Conservation (phyloP, 2,797 vertebrate species). For the Pangasius mekongensis region DNA sequence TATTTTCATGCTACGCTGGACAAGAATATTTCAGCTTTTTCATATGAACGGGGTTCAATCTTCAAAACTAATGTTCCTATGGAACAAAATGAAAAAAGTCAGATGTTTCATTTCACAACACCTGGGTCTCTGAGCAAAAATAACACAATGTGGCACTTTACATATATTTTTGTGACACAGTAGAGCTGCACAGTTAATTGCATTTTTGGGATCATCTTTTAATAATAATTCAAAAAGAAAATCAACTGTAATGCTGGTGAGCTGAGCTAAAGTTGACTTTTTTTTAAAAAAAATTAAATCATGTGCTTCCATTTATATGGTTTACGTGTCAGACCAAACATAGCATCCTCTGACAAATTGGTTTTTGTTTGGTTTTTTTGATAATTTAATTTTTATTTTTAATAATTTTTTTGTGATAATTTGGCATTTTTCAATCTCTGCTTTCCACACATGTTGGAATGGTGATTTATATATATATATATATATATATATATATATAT, state of each 20-base stretch:
- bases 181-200: not conserved
- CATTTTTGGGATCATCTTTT: not conserved
- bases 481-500: too few relatives aligned
- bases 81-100: not conserved
- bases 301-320: not conserved
- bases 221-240: not conserved
- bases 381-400: not conserved
- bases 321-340: not conserved
- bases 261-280: not conserved
- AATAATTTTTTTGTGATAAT: not conserved
- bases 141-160: not conserved
- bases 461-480: too few relatives aligned
- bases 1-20: conserved; percentile 21
- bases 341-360: not conserved
- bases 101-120: not conserved
- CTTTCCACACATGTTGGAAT: not conserved
- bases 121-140: not conserved
- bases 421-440: not conserved
- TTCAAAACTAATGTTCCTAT: conserved; percentile 12
- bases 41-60: not conserved
- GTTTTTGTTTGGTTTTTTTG: not conserved
- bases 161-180: not conserved
- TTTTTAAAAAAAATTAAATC: not conserved
- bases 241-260: not conserved
- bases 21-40: not conserved